phyloP scores from a whole-genome alignment of 2,797 vertebrate species.

The Mormyrops attenuatus region DNA sequence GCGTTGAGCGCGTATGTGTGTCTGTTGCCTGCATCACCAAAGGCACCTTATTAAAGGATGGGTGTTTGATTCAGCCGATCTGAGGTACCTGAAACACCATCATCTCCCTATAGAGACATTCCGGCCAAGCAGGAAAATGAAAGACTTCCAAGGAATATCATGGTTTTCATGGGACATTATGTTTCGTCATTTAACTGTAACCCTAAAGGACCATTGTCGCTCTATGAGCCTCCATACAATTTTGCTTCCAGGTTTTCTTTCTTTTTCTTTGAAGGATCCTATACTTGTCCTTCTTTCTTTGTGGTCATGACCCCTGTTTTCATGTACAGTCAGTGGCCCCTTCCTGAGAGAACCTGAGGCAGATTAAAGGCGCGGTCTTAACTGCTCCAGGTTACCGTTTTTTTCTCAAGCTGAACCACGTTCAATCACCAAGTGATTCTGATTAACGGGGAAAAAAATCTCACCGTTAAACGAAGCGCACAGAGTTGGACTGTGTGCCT shows the following conservation, averaged over 20 bases:
- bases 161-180: background rate
- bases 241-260: background rate
- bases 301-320: background rate
- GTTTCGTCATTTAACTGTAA: background rate
- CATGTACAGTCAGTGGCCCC: background rate
- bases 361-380: background rate
- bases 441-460: background rate
- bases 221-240: background rate
- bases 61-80: background rate
- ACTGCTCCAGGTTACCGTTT: background rate
- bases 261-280: background rate
- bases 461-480: background rate
- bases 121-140: background rate
- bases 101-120: background rate
- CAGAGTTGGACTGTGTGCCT: background rate
- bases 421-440: background rate
- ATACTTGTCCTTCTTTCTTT: background rate
- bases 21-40: background rate
- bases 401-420: background rate
- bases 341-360: background rate
- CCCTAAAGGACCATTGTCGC: background rate
- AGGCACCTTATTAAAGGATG: background rate
- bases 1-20: background rate
- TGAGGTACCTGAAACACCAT: background rate
- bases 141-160: background rate